Base-by-base conservation (phyloP, 2,797 vertebrate species). In the Coranthus polyacanthus region DNA sequence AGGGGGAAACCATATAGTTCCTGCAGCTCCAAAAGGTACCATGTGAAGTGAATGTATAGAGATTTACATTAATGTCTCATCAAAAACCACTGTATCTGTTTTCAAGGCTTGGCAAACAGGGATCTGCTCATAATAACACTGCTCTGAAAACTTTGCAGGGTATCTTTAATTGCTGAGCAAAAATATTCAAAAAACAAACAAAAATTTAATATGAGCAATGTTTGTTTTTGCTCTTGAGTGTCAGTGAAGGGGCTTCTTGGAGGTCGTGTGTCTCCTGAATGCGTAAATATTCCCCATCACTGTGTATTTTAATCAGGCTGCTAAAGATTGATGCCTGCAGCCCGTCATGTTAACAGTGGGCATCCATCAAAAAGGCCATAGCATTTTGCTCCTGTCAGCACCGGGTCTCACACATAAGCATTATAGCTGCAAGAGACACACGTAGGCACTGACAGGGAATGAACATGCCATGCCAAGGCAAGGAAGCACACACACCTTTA, bases 291-390 rank as follows among this genome's bases (percentile, higher is more conserved):
- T 51, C 36, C 61, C 66, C 39, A 71, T 85, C 79, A 82, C 78
- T 66, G 72, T 82, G 78, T 76, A 74, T 83, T 86, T 87, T 85
- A 89, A 87, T 87, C 75, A 82, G 78, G 29, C 53, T n/a, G 18
- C 46, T 44, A 16, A 68, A 79, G 75, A 87, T 69, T 76, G 79
- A 85, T 82, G 72, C 66, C 53, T 51, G 41, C 59, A 55, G 54
- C 72, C 42, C 18, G 29, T 79, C 77, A 70, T 66, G 72, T 74
- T 83, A 82, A 81, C 57, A 71, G 70, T 54, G 46, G 64, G 56
- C 82, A 83, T 88, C 75, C 67, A 68, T 86, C 79, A 88, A 64
- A 60, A 69, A 70, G 62, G 62, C 65, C 43, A 47, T 3, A 24
- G 70, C 54, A 61, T 76, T 89, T 64, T 59, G 45, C 54, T 62